phyloP scores from a whole-genome alignment of 2,888 invertebrate species.

The Nebria brevicollis region DNA sequence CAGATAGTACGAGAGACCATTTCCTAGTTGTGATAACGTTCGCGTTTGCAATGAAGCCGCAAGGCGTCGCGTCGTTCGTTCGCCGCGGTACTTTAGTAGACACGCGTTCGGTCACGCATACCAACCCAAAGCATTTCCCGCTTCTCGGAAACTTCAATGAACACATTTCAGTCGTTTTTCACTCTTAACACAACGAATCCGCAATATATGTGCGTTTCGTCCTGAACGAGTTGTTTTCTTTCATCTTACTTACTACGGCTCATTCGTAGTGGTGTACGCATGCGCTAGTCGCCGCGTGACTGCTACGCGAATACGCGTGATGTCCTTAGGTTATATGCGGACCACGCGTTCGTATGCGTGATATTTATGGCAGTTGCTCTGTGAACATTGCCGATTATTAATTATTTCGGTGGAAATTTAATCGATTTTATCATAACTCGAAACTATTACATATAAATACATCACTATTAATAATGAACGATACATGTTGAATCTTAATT shows the following conservation, averaged over 20 bases:
- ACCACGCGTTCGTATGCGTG: neutral
- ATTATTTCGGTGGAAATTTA: neutral
- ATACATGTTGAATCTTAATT: neutral
- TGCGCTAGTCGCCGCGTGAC: neutral
- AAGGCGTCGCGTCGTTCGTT: neutral
- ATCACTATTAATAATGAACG: neutral
- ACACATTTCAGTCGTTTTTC: neutral
- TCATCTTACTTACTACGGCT: neutral
- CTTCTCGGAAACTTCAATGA: neutral
- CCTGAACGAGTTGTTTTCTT: neutral
- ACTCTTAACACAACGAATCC: neutral
- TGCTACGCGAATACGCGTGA: neutral
- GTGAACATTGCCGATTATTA: neutral
- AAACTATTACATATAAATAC: neutral
- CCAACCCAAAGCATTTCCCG: too few species aligned
- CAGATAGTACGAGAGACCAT: neutral
- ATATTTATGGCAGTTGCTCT: neutral
- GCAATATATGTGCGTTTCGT: neutral
- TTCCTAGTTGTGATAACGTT: neutral
- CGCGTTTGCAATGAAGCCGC: neutral
- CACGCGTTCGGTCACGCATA: neutral
- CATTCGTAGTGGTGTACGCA: neutral
- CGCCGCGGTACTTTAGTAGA: neutral
- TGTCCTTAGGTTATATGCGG: neutral
- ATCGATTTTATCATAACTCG: neutral